Base-by-base conservation (phyloP, 1,140 invertebrate species). In the Dinothrombium tinctorium region DNA sequence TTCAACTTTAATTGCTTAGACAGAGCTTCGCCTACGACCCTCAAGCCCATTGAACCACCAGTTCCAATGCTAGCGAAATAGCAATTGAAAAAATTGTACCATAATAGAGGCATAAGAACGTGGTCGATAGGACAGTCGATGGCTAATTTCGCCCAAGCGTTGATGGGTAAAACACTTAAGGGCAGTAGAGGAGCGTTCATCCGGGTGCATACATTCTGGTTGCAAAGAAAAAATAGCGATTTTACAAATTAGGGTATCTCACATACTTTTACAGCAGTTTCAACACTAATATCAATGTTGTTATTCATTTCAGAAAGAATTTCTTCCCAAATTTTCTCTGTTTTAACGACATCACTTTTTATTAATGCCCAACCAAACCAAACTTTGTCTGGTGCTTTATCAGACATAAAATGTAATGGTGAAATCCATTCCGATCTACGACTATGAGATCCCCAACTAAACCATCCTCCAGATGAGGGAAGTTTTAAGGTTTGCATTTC, bases 301-400 rank as follows among this genome's bases (percentile, higher is more conserved):
- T 11, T 19, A 19, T 33, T 29, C n/a, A 47, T 29, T 14, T 41
- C 15, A 35, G 21, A 29, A 19, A 48, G 36, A 2, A 48, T 32
- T n/a, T 47, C 7, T 33, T 48, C 44, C 46, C 46, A 48, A n/a
- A 41, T 38, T 19, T 44, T 40, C 17, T 26, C 35, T 5, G 32
- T 38, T 20, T 24, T 36, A 7, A 41, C 12, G 6, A 33, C 24
- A 26, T 48, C 46, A 14, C 32, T 15, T 40, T 48, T 25, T 2
- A 37, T 39, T 4, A 42, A 5, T 3, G 42, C 7, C 7, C 17
- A 45, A 17, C n/a, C 12, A 9, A 45, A 25, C 38, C 39, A 45
- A 2, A 41, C 19, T 19, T 41, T 26, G 15, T 40, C 24, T 4
- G 15, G 19, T 33, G 23, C 24, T 36, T 41, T 40, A n/a, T 41